Evolutionary conservation across 2,888 invertebrate species (phyloP).

Genomic region (Andrena praecox): DNA sequence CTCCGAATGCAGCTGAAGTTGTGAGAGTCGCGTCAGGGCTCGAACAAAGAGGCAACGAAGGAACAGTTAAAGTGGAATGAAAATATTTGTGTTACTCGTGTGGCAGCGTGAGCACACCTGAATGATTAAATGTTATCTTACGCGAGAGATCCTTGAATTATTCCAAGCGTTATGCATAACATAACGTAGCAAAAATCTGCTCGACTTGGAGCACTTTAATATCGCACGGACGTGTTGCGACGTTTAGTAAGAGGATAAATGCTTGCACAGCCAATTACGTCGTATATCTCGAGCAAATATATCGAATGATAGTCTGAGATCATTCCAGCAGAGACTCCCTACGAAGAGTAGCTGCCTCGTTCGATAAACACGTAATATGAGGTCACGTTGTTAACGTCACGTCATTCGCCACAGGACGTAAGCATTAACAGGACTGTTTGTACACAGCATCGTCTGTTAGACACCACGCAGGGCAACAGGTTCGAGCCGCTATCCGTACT

Average conservation of each 20-base stretch:
- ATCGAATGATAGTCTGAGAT: background rate
- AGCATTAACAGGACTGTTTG: conserved; percentile 58
- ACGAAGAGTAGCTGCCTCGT: conserved; percentile 14
- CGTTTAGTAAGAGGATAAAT: no score
- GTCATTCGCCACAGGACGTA: conserved; percentile 25
- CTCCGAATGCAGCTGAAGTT: background rate
- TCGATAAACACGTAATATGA: conserved; percentile 44
- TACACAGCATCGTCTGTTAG: conserved; percentile 23
- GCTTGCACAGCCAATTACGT: background rate
- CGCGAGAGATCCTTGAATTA: no score
- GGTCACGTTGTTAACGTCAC: conserved; percentile 54
- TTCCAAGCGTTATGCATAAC: no score
- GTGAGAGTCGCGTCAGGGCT: background rate
- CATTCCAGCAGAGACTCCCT: conserved; percentile 5
- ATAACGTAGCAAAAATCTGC: no score
- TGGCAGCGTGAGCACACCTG: no score
- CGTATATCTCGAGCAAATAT: background rate
- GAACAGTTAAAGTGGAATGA: no score
- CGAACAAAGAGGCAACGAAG: no score
- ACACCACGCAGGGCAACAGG: background rate
- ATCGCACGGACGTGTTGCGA: no score
- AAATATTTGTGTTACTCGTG: no score
- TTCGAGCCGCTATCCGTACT: conserved; percentile 7
- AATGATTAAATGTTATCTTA: no score
- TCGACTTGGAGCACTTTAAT: no score